Percentiles rank a stretch among this genome's conserved stretches.
phyloP scores from a whole-genome alignment of 2,113 vertebrate genomes.

The Protomyctophum bolini region DNA sequence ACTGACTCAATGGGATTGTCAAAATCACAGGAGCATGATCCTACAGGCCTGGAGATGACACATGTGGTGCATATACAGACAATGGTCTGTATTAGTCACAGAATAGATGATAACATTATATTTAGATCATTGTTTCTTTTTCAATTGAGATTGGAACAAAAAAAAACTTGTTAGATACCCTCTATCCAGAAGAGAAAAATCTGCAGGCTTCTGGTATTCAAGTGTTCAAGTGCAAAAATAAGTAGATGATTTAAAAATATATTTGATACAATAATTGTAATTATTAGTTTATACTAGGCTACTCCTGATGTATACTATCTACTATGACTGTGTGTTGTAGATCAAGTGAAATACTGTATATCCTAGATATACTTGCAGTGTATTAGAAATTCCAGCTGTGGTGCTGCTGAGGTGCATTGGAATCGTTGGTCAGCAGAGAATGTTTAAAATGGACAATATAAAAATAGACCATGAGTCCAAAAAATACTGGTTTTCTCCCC shows the following conservation, averaged over 20 bases:
- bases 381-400: constrained; percentile 13
- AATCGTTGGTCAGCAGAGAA: constrained; percentile 4
- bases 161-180: too few species aligned
- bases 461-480: constrained; percentile 2
- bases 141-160: neutral
- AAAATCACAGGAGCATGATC: constrained; percentile 55
- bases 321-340: too few species aligned
- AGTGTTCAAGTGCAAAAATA: too few species aligned
- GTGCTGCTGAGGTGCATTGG: constrained; percentile 33
- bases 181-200: too few species aligned
- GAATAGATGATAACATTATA: neutral
- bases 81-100: neutral
- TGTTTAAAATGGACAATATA: neutral
- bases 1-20: constrained; percentile 45
- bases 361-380: constrained; percentile 13
- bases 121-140: neutral
- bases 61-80: constrained; percentile 2
- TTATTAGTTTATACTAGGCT: too few species aligned
- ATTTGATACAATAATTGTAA: too few species aligned
- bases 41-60: constrained; percentile 30
- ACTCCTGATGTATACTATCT: too few species aligned
- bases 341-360: too few species aligned
- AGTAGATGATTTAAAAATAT: too few species aligned
- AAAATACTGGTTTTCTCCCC: neutral
- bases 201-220: too few species aligned